Evolutionary conservation across 2,113 vertebrate genomes (phyloP).

Genomic region (Serinus canaria): DNA sequence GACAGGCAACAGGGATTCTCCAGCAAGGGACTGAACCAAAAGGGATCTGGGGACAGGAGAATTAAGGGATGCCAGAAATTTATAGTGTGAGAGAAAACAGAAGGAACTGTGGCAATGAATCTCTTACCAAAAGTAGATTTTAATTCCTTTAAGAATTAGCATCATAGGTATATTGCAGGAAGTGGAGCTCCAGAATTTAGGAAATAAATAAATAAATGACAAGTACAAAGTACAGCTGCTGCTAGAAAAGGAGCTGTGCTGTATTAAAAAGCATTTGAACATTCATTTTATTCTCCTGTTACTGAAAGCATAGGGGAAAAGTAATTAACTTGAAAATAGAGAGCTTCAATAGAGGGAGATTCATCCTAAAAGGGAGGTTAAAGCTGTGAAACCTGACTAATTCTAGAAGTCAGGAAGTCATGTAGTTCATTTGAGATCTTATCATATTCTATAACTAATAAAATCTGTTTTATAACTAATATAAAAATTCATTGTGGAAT

Average conservation of each 20-base stretch:
- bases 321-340: neutral
- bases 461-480: neutral
- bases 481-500: neutral
- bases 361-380: neutral
- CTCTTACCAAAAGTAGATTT: neutral
- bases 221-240: neutral
- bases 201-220: neutral
- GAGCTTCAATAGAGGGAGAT: neutral
- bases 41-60: neutral
- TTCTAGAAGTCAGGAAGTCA: neutral
- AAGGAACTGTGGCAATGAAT: neutral
- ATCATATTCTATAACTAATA: neutral
- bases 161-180: neutral
- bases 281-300: neutral
- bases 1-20: neutral
- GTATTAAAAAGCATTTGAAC: neutral
- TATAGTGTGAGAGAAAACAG: neutral
- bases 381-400: neutral
- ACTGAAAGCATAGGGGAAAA: neutral
- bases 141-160: neutral
- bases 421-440: neutral
- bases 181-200: neutral
- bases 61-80: neutral
- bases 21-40: neutral
- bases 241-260: neutral